Percentiles rank a stretch among this genome's conserved stretches.
Conservation (phyloP, 1,140 invertebrate species). For the Drosophila sturtevanti region DNA sequence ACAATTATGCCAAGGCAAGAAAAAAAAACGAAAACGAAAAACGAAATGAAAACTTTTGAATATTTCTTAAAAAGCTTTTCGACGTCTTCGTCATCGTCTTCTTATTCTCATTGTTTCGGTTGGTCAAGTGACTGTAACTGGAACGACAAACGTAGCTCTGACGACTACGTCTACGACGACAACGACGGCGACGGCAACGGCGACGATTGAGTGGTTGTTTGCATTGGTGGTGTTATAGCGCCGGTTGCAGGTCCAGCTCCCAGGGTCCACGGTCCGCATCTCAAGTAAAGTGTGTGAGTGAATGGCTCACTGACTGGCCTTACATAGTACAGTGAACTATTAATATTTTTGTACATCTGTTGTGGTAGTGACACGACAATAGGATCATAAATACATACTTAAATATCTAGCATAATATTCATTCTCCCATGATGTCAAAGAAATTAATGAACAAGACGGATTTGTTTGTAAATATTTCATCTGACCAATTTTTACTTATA, state of each 20-base stretch:
- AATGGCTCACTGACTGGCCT: conserved; percentile 8
- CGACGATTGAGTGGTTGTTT: conserved; percentile 32
- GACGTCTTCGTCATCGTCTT: conserved; percentile 44
- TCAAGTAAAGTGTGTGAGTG: conserved; percentile 30
- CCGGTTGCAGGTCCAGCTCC: conserved; percentile 30
- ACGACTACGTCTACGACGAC: conserved; percentile 39
- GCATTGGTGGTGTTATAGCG: conserved; percentile 61
- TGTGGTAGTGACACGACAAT: no score
- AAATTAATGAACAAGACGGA: no score
- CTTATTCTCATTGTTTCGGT: conserved; percentile 80
- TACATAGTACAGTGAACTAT: not conserved
- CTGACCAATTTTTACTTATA: no score
- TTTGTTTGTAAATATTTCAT: no score
- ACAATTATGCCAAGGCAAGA: conserved; percentile 74
- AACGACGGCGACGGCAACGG: conserved; percentile 22
- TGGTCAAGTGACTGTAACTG: conserved; percentile 82
- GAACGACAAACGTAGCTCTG: conserved; percentile 54
- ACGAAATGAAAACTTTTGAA: conserved; percentile 36
- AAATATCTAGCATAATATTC: no score
- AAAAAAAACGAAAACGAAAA: no score
- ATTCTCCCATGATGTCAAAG: no score
- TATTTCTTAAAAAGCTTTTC: conserved; percentile 13
- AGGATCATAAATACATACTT: no score
- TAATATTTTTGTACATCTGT: not conserved
- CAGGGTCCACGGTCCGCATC: conserved; percentile 42